phyloP scores from a whole-genome alignment of 2,797 vertebrate species.

The Ctenosaura bakeri region DNA sequence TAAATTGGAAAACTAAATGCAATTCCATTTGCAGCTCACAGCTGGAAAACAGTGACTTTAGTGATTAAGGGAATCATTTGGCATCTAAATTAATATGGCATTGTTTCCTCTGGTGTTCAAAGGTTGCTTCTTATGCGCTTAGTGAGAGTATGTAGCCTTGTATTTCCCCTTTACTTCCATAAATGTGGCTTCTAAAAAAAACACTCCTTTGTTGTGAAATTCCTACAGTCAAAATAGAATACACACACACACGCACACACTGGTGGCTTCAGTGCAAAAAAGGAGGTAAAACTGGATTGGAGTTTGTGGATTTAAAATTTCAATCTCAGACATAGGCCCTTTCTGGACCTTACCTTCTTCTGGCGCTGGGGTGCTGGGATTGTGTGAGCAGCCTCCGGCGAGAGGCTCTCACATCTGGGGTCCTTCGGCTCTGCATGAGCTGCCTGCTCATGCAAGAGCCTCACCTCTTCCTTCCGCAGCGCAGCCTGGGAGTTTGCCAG shows the following conservation, averaged over 20 bases:
- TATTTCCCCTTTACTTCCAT: background rate
- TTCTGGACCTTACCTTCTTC: no score
- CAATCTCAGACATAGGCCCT: no score
- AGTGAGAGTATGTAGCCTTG: background rate
- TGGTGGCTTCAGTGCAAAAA: background rate
- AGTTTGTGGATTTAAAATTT: background rate
- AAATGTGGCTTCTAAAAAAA: no score
- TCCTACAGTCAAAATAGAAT: background rate
- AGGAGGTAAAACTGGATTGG: background rate
- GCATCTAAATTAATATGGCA: background rate
- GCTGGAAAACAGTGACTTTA: background rate
- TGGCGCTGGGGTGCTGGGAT: no score
- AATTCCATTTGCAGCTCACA: background rate
- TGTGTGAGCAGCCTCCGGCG: no score
- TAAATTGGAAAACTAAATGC: background rate
- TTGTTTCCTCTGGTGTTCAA: background rate
- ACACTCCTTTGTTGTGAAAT: background rate
- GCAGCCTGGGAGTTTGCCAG: no score
- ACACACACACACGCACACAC: background rate
- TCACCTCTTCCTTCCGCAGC: no score
- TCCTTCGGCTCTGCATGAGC: no score
- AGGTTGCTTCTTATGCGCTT: background rate
- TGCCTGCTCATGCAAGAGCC: no score
- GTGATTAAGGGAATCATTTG: background rate
- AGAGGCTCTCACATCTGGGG: no score